Base-by-base conservation (phyloP, 2,797 vertebrate genomes). In the Tangara arthus region DNA sequence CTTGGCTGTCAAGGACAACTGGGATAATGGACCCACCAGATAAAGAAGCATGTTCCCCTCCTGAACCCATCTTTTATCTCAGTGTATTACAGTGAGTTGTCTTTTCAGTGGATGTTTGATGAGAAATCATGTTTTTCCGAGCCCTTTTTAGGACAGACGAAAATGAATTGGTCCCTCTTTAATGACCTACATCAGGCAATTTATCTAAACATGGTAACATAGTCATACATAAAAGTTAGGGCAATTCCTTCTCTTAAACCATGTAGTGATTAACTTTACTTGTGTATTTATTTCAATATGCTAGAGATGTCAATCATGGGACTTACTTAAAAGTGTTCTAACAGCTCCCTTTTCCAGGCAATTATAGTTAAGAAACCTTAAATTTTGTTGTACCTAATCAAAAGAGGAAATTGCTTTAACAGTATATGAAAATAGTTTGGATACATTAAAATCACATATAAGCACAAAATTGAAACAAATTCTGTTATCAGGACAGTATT, bases 51-150 rank as follows among this genome's bases (percentile, higher is more conserved):
- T 92, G 55, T 66, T 81, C 83, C 97, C 97, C 97, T 98, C 96
- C 97, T 96, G 97, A 97, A 97, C 96, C 96, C 96, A 97, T 97
- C 98, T 98, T 98, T 98, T 98, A 98, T 97, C 96, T 97, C 94
- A 95, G 89, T 95, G 92, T 97, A 96, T 96, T 98, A 97, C 97
- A 97, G 96, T 93, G 96, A 98, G 92, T 96, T 97, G 96, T 97
- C 85, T 96, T 98, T 98, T 97, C 96, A 97, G 94, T 97, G 98
- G 98, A 97, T 98, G 96, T 97, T 97, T 97, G 97, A 86, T 87
- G 91, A 96, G 84, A 78, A 93, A 72, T 79, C 61, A 53, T 71
- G 87, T 81, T 95, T 95, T 93, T 47, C 64, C 0, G 46, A 92
- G 70, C 32, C 19, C 73, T 95, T 94, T 85, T 91, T 68, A 72